Conservation (phyloP, 2,888 invertebrate species). For the Romanomermis culicivorax region DNA sequence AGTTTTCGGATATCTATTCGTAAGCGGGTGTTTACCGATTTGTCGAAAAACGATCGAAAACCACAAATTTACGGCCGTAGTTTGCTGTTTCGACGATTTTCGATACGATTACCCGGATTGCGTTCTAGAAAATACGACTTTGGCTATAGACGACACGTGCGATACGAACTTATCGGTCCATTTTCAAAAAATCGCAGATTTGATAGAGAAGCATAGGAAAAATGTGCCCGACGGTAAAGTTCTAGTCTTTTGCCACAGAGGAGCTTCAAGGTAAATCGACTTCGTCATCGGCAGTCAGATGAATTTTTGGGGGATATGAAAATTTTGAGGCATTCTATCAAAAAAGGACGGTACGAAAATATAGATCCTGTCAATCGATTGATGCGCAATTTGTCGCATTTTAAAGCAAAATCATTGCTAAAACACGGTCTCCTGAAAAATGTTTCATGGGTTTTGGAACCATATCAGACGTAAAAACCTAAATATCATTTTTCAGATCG, state of each 20-base stretch:
- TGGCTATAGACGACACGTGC: background rate
- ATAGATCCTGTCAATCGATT: no score
- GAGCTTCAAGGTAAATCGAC: background rate
- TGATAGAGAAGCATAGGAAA: background rate
- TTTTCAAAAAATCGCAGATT: background rate
- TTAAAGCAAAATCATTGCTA: no score
- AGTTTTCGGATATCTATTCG: background rate
- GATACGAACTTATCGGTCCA: background rate
- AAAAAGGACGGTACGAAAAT: no score
- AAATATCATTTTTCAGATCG: no score
- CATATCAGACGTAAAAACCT: no score
- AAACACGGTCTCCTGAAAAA: no score
- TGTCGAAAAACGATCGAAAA: background rate
- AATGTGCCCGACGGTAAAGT: background rate
- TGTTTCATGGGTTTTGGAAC: no score
- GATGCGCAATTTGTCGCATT: no score
- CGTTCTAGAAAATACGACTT: background rate
- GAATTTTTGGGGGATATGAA: background rate
- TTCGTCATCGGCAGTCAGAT: constrained; percentile 3
- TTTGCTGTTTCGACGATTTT: background rate
- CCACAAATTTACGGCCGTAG: background rate
- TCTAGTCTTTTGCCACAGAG: background rate
- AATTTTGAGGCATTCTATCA: no score
- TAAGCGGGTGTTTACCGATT: constrained; percentile 2
- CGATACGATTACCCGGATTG: background rate